phyloP scores from a whole-genome alignment of 1,140 invertebrate genomes.

The Phymastichus coffea region DNA sequence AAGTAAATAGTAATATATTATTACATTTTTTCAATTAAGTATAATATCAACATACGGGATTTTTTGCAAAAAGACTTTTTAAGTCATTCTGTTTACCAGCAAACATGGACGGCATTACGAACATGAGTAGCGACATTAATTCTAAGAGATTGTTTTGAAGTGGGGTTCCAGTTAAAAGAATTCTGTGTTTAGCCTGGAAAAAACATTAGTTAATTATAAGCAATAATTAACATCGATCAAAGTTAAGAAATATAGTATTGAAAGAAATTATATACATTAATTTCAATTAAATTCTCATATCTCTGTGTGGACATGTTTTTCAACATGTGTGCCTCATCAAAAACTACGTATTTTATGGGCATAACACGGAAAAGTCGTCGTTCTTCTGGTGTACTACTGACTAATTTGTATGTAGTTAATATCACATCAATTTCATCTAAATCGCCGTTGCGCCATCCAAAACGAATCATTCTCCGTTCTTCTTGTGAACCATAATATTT shows the following conservation, averaged over 20 bases:
- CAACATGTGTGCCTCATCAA: conserved; percentile 97
- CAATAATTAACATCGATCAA: not conserved
- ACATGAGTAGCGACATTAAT: conserved; percentile 91
- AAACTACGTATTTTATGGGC: conserved; percentile 87
- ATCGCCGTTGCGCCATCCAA: conserved; percentile 73
- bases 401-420: conserved; percentile 84
- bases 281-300: conserved; percentile 85
- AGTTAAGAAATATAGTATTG: not conserved
- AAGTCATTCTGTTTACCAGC: conserved; percentile 83
- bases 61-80: conserved; percentile 82
- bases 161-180: conserved; percentile 89
- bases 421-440: conserved; percentile 80
- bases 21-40: conserved; percentile 15
- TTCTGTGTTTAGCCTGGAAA: conserved; percentile 73
- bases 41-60: conserved; percentile 54
- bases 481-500: conserved; percentile 88
- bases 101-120: conserved; percentile 96
- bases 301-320: conserved; percentile 94
- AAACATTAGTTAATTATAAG: conserved; percentile 16
- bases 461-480: conserved; percentile 75
- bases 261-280: conserved; percentile 65
- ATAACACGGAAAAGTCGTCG: conserved; percentile 87
- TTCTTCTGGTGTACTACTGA: conserved; percentile 83
- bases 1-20: not conserved
- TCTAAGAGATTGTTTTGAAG: conserved; percentile 95